phyloP scores from a whole-genome alignment of 1,140 invertebrate genomes.

The Calephelis nemesis region DNA sequence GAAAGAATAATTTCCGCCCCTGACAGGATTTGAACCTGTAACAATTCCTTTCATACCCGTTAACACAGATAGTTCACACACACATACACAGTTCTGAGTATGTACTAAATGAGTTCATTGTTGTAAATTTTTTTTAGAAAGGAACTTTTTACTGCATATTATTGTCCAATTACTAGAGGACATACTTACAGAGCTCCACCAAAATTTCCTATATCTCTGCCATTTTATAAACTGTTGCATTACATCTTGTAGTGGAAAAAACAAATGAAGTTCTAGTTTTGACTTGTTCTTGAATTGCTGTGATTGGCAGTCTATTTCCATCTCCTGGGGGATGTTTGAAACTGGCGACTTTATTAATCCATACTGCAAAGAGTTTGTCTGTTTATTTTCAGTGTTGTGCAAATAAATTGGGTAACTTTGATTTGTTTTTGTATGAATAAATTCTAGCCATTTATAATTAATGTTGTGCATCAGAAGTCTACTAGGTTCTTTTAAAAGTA shows the following conservation, averaged over 20 bases:
- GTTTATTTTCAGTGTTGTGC: slow-evolving; percentile 25
- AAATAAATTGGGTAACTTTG: slow-evolving; percentile 52
- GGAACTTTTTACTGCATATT: not conserved
- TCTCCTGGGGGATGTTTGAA: slow-evolving; percentile 30
- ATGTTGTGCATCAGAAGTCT: slow-evolving; percentile 57
- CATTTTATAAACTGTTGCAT: slow-evolving; percentile 83
- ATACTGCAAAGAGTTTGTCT: slow-evolving; percentile 34
- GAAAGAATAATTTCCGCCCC: too few relatives aligned
- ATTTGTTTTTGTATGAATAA: slow-evolving; percentile 45
- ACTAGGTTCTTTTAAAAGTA: slow-evolving; percentile 47
- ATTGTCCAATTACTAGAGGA: not conserved
- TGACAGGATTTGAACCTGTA: too few relatives aligned
- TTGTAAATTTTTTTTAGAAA: too few relatives aligned
- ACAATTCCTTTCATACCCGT: too few relatives aligned
- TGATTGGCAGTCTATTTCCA: slow-evolving; percentile 33
- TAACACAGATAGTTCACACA: too few relatives aligned
- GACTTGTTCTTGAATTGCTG: slow-evolving; percentile 31
- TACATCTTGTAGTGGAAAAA: slow-evolving; percentile 54
- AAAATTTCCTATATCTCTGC: slow-evolving; percentile 87
- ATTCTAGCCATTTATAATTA: slow-evolving; percentile 53
- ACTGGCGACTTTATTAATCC: slow-evolving; percentile 42
- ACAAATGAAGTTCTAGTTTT: slow-evolving; percentile 41
- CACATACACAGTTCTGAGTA: too few relatives aligned
- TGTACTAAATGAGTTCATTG: too few relatives aligned
- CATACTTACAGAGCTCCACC: slow-evolving; percentile 86